Base-by-base conservation (phyloP, 2,888 invertebrate genomes). In the Encarsia formosa region DNA sequence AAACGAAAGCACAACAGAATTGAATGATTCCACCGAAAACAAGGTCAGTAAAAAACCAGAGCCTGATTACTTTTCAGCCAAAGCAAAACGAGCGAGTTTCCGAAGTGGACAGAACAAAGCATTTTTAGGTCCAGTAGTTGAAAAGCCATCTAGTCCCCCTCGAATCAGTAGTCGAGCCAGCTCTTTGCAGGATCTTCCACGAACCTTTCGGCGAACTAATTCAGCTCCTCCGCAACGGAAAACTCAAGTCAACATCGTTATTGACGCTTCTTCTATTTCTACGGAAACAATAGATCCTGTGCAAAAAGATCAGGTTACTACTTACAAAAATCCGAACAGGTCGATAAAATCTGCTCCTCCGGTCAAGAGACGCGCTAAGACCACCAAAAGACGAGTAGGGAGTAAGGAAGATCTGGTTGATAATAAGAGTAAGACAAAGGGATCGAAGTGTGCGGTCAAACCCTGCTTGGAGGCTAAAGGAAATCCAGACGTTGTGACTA, bases 401-500 rank as follows among this genome's bases (percentile, higher is more conserved):
- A 56, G 49, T 20, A 62, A 18, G 2, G 53, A 51, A 4, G 59
- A 57, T 5, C 40, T 31, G 32, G 61, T 49, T 8, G 18, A 4
- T 41, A 63, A 47, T 26, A 52, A 15, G 45, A 58, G 57, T 42
- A 57, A 51, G 22, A 31, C 56, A 22, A 57, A 62, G 49, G 46
- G 54, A 56, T n/a, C 18, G 57, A 32, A 54, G 31, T 19, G 38
- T 5, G 49, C 46, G 22, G 37, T 44, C 2, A 66, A 62, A 18
- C 52, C 26, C 8, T 35, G 44, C 0, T 19, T 59, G 2, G 65
- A 65, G 8, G 20, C 56, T 1, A 67, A 54, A 11, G 31, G 9
- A 2, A 44, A 54, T 5, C 62, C 59, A 2, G 74, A 74, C 41
- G 69, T 86, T 29, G 79, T 84, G 1, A 86, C 86, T 0, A 80